Conservation (phyloP, 2,797 vertebrate species). For the Takifugu ocellatus region DNA sequence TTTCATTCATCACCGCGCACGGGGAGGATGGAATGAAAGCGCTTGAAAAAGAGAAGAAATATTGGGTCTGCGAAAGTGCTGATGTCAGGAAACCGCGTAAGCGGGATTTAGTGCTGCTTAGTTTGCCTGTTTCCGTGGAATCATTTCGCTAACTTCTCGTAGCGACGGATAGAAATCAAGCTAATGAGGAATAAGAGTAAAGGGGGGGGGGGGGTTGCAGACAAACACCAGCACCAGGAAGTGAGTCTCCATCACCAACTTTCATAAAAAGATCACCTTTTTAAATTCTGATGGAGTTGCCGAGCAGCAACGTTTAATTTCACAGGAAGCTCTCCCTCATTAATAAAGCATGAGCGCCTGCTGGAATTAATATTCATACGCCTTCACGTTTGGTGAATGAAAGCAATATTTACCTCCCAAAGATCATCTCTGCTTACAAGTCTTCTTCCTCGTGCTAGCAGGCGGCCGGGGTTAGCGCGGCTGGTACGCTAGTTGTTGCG, state of each 20-base stretch:
- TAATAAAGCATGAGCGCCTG: constrained; percentile 61
- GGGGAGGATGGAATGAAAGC: constrained; percentile 16
- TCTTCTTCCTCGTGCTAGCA: too few relatives aligned
- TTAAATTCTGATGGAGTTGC: constrained; percentile 43
- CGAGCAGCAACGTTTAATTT: constrained; percentile 61
- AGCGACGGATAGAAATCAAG: too few relatives aligned
- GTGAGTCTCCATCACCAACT: constrained; percentile 9
- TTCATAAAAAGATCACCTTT: constrained; percentile 33
- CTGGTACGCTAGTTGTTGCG: constrained; percentile 37
- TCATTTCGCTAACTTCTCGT: too few relatives aligned
- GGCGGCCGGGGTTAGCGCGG: not conserved
- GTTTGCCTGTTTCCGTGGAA: too few relatives aligned
- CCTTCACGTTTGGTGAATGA: constrained; percentile 45
- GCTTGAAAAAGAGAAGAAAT: not conserved
- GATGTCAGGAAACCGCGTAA: too few relatives aligned
- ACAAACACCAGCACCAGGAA: not conserved
- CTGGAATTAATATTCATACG: constrained; percentile 61
- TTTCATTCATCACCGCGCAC: constrained; percentile 4
- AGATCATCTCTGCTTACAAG: not conserved
- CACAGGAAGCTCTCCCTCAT: constrained; percentile 60
- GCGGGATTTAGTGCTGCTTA: too few relatives aligned
- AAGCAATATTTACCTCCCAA: constrained; percentile 46
- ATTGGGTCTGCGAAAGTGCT: too few relatives aligned
- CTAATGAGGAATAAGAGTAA: too few relatives aligned
- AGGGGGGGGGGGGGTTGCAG: not conserved